These are phyloP conservation scores for Propsilocerus akamusi DNA, from an alignment of 1,140 invertebrate species.

Conservation along the genomic window DNA sequence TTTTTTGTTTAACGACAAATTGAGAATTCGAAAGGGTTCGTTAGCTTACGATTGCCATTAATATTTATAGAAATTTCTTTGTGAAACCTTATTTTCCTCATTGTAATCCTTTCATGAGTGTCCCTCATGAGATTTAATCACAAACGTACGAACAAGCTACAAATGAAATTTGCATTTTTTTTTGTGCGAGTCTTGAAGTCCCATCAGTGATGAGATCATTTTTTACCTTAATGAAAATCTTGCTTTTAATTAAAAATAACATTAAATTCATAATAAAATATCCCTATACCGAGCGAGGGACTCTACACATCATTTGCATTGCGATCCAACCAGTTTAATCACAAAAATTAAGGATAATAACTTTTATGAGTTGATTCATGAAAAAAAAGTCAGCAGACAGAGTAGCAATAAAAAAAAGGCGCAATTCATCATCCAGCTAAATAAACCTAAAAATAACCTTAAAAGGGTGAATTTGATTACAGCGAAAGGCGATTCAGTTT, in stretches of 20 bases:
- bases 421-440: constrained; percentile 2
- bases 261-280: background rate
- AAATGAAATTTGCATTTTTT: background rate
- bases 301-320: background rate
- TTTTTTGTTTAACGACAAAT: too few species aligned
- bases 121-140: background rate
- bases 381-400: background rate
- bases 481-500: too few species aligned
- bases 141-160: background rate
- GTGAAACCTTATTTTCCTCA: too few species aligned
- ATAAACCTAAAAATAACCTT: too few species aligned
- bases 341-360: constrained; percentile 2
- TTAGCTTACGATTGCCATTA: too few species aligned
- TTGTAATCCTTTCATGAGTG: too few species aligned
- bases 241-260: constrained; percentile 2
- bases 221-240: too few species aligned
- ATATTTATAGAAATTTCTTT: too few species aligned
- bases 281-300: too few species aligned
- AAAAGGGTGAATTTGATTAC: too few species aligned
- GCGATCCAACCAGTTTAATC: background rate
- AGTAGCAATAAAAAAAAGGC: constrained; percentile 2
- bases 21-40: too few species aligned
- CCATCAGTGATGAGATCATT: background rate
- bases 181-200: background rate
- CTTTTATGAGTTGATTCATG: constrained; percentile 2